Evolutionary conservation across 2,113 vertebrate species (phyloP), one percentile per base, ranked within the genome.

Genomic region (Pelvicachromis taeniatus): DNA sequence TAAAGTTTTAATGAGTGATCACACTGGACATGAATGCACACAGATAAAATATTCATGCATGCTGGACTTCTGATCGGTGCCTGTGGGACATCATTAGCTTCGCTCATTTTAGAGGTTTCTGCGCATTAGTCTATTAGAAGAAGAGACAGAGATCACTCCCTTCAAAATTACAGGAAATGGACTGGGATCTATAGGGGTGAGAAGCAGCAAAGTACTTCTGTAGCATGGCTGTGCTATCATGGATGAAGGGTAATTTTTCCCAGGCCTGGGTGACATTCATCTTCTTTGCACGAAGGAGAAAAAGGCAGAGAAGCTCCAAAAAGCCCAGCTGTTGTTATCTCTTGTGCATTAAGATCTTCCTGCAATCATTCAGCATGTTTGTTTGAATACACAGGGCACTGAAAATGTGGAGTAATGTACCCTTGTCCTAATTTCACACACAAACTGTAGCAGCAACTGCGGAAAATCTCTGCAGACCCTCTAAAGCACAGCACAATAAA

Each of bases 11-110:
- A 92, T 91, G 92, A 92, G 93, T 82, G 89, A 94, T 94, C 82
- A 89, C 85, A 87, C 84, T 90, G 88, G 88, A 93, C 91, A 88
- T 80, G 80, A 87, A 94, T 77, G 89, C 83, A 84, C 87, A 84
- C 33, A 73, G 58, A 93, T 94, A 61, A 94, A 94, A 95, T 93
- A 94, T 95, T 95, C 77, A 95, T 94, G 91, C 87, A 12, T 29
- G 33, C 58, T 84, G 90, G 90, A 93, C 89, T 88, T 91, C 84
- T 88, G 87, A 92, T 92, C 75, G 23, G 77, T 86, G 89, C 95
- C 94, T 87, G 80, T 81, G 91, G 93, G 93, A 94, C 88, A 81
- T 94, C 91, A 94, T 95, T 95, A 95, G 88, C 88, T 86, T 89
- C 79, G 58, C 77, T 89, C 85, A 68, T 91, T 91, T 91, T 79